These are phyloP conservation scores for Palythoa caribaeorum DNA, from an alignment of 92 coral and sea anemone genomes.

Conservation along the genomic window DNA sequence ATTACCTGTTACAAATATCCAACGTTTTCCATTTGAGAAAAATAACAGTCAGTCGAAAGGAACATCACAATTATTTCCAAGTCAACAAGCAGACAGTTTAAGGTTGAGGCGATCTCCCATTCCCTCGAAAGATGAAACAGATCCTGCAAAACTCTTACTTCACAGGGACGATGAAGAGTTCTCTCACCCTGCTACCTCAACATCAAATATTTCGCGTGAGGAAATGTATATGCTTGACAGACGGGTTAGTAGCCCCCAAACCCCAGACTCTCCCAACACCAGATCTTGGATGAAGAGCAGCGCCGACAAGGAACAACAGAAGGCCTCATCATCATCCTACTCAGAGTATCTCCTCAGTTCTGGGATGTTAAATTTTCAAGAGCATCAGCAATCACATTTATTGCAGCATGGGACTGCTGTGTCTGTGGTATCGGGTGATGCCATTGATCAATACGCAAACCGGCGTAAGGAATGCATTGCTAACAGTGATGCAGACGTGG, in stretches of 20 bases:
- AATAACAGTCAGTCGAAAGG: not conserved
- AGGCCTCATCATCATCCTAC: not conserved
- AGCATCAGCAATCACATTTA: not conserved
- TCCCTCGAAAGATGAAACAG: not conserved
- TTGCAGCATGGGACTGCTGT: constrained; percentile 5
- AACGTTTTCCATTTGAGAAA: not conserved
- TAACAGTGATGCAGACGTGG: constrained; percentile 1
- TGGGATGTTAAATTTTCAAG: not conserved
- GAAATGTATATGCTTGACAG: not conserved
- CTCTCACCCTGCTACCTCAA: not conserved
- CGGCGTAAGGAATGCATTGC: not conserved
- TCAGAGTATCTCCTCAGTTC: not conserved
- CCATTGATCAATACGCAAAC: not conserved
- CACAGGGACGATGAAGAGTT: not conserved
- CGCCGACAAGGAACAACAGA: not conserved
- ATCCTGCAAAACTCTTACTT: not conserved
- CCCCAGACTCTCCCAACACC: not conserved
- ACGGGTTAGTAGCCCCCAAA: not conserved
- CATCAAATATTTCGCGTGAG: not conserved
- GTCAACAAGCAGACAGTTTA: constrained; percentile 26
- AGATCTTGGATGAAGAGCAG: not conserved
- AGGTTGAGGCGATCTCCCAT: not conserved
- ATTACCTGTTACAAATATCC: not conserved
- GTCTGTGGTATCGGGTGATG: not conserved
- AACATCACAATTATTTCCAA: not conserved